Evolutionary conservation across 2,888 invertebrate genomes (phyloP).

Genomic region (Beris morrisii): DNA sequence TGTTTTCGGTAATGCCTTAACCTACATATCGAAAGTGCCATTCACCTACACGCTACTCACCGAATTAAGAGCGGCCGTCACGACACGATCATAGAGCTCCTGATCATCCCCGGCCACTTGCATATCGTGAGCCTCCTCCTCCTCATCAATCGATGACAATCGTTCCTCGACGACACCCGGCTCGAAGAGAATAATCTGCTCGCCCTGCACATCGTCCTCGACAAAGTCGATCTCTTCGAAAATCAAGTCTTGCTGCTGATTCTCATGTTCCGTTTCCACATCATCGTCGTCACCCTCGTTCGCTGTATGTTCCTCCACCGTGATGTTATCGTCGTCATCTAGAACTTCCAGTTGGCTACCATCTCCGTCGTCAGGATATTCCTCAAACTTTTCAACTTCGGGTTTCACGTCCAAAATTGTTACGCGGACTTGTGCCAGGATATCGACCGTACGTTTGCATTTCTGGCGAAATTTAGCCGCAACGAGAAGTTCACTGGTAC

Average conservation of each 20-base stretch:
- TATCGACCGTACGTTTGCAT: slow-evolving; percentile 46
- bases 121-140: background rate
- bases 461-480: slow-evolving; percentile 51
- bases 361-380: background rate
- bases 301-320: background rate
- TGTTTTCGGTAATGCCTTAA: too few relatives aligned
- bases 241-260: background rate
- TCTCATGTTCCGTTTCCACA: background rate
- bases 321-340: background rate
- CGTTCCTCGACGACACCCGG: background rate
- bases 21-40: background rate
- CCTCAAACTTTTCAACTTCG: too few relatives aligned
- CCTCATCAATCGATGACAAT: background rate
- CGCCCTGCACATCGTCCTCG: slow-evolving; percentile 6
- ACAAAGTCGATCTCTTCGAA: slow-evolving; percentile 18
- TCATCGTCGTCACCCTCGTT: background rate
- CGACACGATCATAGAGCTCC: too few relatives aligned
- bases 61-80: too few relatives aligned
- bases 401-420: background rate
- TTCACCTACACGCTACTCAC: background rate
- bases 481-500: slow-evolving; percentile 50
- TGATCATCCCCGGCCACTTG: background rate
- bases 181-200: slow-evolving; percentile 11
- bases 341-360: background rate
- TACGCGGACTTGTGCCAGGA: slow-evolving; percentile 37